Evolutionary conservation across 2,888 invertebrate species (phyloP).

Genomic region (Caenorhabditis japonica): DNA sequence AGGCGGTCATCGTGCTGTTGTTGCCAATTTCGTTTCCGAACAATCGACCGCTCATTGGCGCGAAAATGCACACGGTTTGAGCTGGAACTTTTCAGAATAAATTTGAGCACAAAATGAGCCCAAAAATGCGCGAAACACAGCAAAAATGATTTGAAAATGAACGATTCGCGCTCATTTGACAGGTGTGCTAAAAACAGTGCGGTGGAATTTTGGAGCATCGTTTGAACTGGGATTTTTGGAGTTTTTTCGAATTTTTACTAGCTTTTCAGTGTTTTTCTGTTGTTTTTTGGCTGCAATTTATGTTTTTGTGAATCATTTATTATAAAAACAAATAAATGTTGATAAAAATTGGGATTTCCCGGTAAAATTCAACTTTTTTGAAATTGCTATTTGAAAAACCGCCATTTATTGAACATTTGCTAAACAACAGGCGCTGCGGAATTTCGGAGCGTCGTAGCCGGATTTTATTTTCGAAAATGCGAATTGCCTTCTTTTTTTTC

Average conservation of each 20-base stretch:
- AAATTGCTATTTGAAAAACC: no score
- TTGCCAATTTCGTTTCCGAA: slow-evolving; percentile 48
- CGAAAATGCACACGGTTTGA: neutral
- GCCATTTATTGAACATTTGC: no score
- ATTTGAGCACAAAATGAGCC: neutral
- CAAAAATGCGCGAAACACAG: neutral
- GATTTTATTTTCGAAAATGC: slow-evolving; percentile 18
- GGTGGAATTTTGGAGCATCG: no score
- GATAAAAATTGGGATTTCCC: no score
- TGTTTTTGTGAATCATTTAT: no score
- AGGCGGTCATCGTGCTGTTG: slow-evolving; percentile 32
- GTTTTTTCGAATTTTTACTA: no score
- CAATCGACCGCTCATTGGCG: slow-evolving; percentile 41
- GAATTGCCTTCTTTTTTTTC: neutral
- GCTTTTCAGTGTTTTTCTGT: no score
- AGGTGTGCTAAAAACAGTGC: neutral
- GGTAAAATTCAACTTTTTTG: no score
- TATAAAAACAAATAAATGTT: no score
- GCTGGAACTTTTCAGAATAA: neutral
- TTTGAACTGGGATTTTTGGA: no score
- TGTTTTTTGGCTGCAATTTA: no score
- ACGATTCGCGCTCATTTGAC: neutral
- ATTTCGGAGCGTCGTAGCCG: slow-evolving; percentile 35
- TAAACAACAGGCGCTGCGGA: slow-evolving; percentile 19
- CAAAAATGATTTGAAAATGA: no score